Evolutionary conservation across 2,797 vertebrate genomes (phyloP).

Genomic region (Novumbra hubbsi): DNA sequence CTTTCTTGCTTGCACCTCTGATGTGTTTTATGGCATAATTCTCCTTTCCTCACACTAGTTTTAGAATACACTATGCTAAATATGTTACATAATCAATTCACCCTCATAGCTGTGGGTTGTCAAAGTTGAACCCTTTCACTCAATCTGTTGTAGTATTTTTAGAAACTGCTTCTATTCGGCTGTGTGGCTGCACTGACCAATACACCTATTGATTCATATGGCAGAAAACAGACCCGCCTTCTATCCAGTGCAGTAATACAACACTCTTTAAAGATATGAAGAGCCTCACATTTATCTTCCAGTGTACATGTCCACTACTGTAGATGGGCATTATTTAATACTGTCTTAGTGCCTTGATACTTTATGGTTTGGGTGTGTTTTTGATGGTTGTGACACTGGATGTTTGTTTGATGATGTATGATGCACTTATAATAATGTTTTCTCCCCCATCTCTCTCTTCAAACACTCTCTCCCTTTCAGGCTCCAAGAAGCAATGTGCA

Average conservation of each 20-base stretch:
- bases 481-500: slow-evolving; percentile 32
- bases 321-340: too few species aligned
- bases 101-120: background rate
- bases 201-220: background rate
- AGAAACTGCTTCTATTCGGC: background rate
- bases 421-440: background rate
- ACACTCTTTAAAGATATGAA: too few species aligned
- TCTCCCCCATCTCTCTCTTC: background rate
- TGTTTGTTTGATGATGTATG: background rate
- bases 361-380: background rate
- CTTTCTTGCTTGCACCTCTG: background rate
- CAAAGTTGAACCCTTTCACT: background rate
- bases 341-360: too few species aligned
- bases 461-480: slow-evolving; percentile 12
- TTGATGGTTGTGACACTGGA: background rate
- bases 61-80: background rate
- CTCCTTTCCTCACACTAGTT: background rate
- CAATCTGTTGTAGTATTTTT: background rate
- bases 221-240: background rate
- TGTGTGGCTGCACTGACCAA: background rate
- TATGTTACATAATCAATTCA: background rate
- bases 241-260: background rate
- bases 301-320: too few species aligned
- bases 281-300: too few species aligned
- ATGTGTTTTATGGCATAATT: background rate